Evolutionary conservation across 2,888 invertebrate genomes (phyloP), one percentile per base, ranked within the genome.

Genomic region (Orchestes rusci): DNA sequence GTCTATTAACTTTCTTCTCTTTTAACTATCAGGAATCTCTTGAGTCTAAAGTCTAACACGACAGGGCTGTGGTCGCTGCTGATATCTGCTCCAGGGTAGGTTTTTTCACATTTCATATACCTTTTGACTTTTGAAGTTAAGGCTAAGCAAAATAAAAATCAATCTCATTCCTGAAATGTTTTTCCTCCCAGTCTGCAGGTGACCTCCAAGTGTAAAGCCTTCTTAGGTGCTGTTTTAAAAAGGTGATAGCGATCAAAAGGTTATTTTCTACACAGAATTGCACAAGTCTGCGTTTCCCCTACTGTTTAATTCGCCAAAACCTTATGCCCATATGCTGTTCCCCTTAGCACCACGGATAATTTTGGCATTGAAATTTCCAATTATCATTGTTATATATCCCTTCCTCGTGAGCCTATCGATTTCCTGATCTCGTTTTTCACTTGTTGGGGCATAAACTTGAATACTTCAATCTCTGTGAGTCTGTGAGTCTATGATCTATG

Each of bases 231-330:
- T n/a, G n/a, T 13, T 4, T 12, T 30, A 7, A 33, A 33, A 33
- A 33, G 13, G n/a, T n/a, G n/a, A n/a, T n/a, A n/a, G n/a, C n/a
- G n/a, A n/a, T n/a, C n/a, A n/a, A n/a, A n/a, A n/a, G 13, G 13
- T 29, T 29, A 8, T 32, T 12, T 28, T 41, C 41, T 41, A 17
- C 16, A 19, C 41, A 37, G 30, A 43, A 37, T 37, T 36, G 13
- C 4, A 37, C 29, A 18, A 43, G 43, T 18, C 37, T 29, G 10
- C 30, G 17, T 30, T 27, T n/a, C n/a, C 30, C 17, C 37, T 43
- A 10, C 15, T 15, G 37, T 38, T 43, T 10, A 31, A 3, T 30
- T 1, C 19, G 19, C 43, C 10, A 13, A 34, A 34, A 7, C 32
- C 33, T 15, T 41, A 18, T 7, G 10, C 28, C 10, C 36, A 28